phyloP scores from a whole-genome alignment of 2,113 vertebrate genomes.

The Toxotes jaculatrix region DNA sequence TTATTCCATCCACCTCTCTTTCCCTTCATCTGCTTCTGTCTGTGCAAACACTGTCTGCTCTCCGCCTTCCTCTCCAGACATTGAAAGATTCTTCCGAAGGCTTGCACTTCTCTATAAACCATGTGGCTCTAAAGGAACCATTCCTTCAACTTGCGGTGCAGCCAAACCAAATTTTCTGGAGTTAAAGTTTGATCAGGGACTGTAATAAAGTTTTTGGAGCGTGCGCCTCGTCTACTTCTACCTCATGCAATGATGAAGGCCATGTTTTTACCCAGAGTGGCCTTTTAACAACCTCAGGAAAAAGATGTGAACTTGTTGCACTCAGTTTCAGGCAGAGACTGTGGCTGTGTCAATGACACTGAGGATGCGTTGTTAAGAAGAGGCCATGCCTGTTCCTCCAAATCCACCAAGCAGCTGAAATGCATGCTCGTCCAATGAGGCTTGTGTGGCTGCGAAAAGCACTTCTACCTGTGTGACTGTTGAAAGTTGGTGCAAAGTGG shows the following conservation, averaged over 20 bases:
- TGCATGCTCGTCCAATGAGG: no score
- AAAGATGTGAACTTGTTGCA: constrained; percentile 28
- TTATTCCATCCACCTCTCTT: constrained; percentile 38
- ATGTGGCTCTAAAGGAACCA: neutral
- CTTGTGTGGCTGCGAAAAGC: no score
- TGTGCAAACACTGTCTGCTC: constrained; percentile 40
- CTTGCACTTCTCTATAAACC: neutral
- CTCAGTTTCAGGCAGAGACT: constrained; percentile 13
- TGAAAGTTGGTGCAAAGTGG: no score
- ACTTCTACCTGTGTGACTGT: no score
- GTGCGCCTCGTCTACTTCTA: neutral
- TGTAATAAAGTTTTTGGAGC: constrained; percentile 15
- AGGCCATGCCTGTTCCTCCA: no score
- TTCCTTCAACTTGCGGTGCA: neutral
- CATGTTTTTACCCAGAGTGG: neutral
- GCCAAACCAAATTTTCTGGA: constrained; percentile 4
- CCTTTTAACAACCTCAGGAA: constrained; percentile 11
- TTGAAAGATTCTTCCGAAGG: constrained; percentile 18
- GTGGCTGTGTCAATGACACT: no score
- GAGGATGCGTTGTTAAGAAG: no score
- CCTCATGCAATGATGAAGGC: neutral
- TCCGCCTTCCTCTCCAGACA: constrained; percentile 42
- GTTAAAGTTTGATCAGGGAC: constrained; percentile 20
- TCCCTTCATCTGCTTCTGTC: constrained; percentile 32
- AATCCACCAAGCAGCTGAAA: no score